Percentiles rank a stretch among this genome's conserved stretches.
These are phyloP conservation scores for Pitangus sulphuratus DNA, from an alignment of 2,797 vertebrate genomes.

Conservation along the genomic window DNA sequence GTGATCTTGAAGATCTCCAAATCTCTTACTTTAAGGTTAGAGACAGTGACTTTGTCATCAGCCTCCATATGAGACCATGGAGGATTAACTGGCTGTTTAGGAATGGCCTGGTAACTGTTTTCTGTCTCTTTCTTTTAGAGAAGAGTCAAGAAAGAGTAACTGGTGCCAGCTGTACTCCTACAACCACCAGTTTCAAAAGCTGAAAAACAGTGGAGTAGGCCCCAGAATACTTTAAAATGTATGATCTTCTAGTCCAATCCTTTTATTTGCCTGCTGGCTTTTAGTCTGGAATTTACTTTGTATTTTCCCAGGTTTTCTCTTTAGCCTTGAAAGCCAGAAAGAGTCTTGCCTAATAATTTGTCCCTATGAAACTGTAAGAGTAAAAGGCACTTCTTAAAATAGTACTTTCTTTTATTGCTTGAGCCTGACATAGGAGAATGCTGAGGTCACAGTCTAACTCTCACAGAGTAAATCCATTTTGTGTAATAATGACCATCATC, in stretches of 20 bases:
- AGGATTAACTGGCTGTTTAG: background rate
- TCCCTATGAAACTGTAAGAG: background rate
- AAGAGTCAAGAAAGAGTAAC: background rate
- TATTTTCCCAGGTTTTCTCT: background rate
- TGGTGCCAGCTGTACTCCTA: background rate
- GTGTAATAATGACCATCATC: background rate
- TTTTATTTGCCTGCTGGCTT: background rate
- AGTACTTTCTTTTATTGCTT: background rate
- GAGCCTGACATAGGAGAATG: background rate
- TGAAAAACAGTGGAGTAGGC: background rate
- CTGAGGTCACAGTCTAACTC: background rate
- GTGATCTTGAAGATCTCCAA: background rate
- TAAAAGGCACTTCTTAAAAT: slow-evolving; percentile 30
- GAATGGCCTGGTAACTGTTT: background rate
- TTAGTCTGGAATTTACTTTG: background rate
- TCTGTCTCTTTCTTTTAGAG: background rate
- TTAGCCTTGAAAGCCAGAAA: background rate
- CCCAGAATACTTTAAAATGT: background rate
- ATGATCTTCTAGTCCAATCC: background rate
- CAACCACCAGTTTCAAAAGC: background rate
- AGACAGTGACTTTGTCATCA: background rate
- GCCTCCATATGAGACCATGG: background rate
- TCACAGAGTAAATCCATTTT: background rate
- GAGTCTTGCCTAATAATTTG: background rate
- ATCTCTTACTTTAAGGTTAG: background rate